A percentile compares a stretch with the other conserved stretches of the same genome.
phyloP scores from a whole-genome alignment of 2,888 invertebrate genomes.

The Torymus tubicola region DNA sequence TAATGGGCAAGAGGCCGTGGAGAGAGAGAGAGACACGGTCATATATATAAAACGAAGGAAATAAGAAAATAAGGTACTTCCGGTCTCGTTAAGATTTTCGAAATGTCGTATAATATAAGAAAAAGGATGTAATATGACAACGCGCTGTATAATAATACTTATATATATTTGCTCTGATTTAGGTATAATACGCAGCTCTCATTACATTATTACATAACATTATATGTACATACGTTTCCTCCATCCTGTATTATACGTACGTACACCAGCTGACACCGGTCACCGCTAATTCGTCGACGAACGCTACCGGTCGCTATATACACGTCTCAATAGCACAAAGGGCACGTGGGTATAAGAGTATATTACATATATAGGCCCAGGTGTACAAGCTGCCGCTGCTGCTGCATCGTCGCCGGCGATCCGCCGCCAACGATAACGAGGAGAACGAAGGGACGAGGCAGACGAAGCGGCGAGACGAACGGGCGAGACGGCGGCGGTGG shows the following conservation, averaged over 20 bases:
- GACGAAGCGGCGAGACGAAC: slow-evolving; percentile 9
- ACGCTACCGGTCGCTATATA: not conserved
- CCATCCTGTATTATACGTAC: no score
- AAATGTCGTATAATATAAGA: not conserved
- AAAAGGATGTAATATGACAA: not conserved
- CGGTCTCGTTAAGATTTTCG: not conserved
- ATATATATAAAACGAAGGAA: not conserved
- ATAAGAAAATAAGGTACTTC: slow-evolving; percentile 38
- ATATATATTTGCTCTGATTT: no score
- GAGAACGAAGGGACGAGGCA: slow-evolving; percentile 14
- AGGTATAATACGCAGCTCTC: no score
- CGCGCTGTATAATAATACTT: not conserved
- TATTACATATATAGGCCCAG: slow-evolving; percentile 17
- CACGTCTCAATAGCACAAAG: slow-evolving; percentile 42
- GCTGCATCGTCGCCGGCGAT: not conserved
- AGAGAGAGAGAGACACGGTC: not conserved
- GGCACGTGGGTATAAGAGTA: not conserved
- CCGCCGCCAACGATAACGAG: slow-evolving; percentile 40
- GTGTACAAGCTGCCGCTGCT: slow-evolving; percentile 4
- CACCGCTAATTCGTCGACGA: slow-evolving; percentile 52
- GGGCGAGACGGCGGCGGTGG: no score
- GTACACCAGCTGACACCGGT: no score
- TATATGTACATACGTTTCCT: no score
- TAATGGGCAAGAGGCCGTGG: not conserved
- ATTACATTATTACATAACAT: no score